Conservation (phyloP, 1,140 invertebrate species). For the Scaptomyza pallida region DNA sequence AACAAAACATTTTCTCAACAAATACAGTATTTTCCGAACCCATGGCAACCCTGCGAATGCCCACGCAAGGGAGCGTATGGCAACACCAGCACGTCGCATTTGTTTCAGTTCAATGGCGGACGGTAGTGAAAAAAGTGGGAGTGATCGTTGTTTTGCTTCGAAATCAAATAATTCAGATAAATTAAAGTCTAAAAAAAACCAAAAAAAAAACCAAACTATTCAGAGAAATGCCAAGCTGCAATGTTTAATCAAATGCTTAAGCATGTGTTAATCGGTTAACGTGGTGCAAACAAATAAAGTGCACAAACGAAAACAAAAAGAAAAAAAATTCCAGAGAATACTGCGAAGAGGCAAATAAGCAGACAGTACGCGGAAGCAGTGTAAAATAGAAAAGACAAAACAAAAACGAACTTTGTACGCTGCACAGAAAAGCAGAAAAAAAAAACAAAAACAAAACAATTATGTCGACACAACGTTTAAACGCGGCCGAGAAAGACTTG, state of each 20-base stretch:
- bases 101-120: slow-evolving; percentile 57
- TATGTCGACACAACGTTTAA: slow-evolving; percentile 86
- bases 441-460: slow-evolving; percentile 45
- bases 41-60: slow-evolving; percentile 21
- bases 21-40: not conserved
- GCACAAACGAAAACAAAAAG: slow-evolving; percentile 36
- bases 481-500: slow-evolving; percentile 89
- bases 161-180: slow-evolving; percentile 37
- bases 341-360: slow-evolving; percentile 25
- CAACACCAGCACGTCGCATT: slow-evolving; percentile 34
- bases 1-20: not conserved
- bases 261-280: slow-evolving; percentile 29
- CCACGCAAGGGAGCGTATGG: slow-evolving; percentile 26
- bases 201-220: slow-evolving; percentile 8
- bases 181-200: not conserved
- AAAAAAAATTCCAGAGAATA: slow-evolving; percentile 42
- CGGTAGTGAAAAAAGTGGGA: slow-evolving; percentile 56
- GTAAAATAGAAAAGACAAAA: slow-evolving; percentile 54
- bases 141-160: slow-evolving; percentile 57
- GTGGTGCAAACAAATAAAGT: slow-evolving; percentile 29
- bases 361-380: slow-evolving; percentile 58
- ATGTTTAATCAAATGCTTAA: slow-evolving; percentile 58
- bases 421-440: slow-evolving; percentile 32
- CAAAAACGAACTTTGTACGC: slow-evolving; percentile 71
- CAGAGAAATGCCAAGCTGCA: slow-evolving; percentile 45